A percentile compares a stretch with the other conserved stretches of the same genome.
Conservation (phyloP, 2,113 vertebrate genomes). For the Hippocampus comes region DNA sequence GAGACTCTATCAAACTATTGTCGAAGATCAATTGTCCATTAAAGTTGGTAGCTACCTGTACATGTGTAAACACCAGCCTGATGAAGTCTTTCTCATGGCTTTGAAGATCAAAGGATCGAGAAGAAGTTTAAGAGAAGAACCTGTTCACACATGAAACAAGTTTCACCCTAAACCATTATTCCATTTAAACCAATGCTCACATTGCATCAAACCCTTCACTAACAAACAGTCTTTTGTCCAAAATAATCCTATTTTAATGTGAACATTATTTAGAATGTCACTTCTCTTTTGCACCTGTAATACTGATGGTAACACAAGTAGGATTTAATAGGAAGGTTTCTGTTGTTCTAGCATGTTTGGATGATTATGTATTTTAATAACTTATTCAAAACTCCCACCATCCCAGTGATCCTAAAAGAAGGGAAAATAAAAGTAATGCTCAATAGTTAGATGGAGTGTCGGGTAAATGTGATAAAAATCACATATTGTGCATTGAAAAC, state of each 20-base stretch:
- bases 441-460: too few species aligned
- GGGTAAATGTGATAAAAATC: too few species aligned
- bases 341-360: background rate
- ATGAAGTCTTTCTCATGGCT: conserved; percentile 60
- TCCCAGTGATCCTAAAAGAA: background rate
- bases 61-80: conserved; percentile 40
- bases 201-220: conserved; percentile 52
- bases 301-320: conserved; percentile 1
- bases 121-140: conserved; percentile 36
- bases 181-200: conserved; percentile 31
- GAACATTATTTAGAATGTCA: background rate
- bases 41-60: conserved; percentile 32
- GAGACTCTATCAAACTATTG: conserved; percentile 61
- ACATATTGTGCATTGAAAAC: background rate
- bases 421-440: background rate
- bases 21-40: conserved; percentile 46
- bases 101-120: conserved; percentile 65
- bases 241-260: background rate
- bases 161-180: conserved; percentile 28
- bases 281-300: background rate
- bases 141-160: conserved; percentile 62
- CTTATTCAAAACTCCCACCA: background rate
- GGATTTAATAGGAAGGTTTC: background rate
- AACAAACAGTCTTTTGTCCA: background rate
- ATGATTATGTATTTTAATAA: background rate